These are phyloP conservation scores for Mesoclemmys tuberculata DNA, from an alignment of 2,113 vertebrate genomes.

Conservation along the genomic window DNA sequence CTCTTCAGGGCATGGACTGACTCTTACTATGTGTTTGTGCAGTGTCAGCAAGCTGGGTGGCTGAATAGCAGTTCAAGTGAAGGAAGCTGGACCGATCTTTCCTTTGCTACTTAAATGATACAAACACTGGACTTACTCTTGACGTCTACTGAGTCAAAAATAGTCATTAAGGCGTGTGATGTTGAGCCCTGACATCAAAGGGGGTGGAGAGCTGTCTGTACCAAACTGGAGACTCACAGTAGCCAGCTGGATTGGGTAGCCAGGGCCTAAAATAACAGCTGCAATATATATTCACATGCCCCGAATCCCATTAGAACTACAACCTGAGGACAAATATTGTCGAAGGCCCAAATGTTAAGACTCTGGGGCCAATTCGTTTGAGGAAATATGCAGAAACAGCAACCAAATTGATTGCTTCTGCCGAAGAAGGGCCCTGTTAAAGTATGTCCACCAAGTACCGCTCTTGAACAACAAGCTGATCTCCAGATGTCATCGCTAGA, in stretches of 20 bases:
- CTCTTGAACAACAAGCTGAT: slow-evolving; percentile 37
- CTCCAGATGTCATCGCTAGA: neutral
- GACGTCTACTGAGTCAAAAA: neutral
- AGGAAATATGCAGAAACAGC: neutral
- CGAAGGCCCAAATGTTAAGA: neutral
- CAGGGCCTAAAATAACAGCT: neutral
- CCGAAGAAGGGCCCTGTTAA: slow-evolving; percentile 2
- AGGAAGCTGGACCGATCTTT: neutral
- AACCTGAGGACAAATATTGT: neutral
- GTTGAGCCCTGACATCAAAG: neutral
- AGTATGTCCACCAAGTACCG: neutral
- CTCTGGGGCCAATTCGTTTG: neutral
- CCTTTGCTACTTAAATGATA: neutral
- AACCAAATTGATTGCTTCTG: neutral
- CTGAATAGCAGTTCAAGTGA: neutral
- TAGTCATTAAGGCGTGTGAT: neutral
- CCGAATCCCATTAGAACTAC: neutral
- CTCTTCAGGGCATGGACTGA: neutral
- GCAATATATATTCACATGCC: neutral
- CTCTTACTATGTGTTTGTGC: neutral
- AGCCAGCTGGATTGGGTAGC: neutral
- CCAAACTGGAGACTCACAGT: neutral
- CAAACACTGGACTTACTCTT: neutral
- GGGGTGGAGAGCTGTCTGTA: neutral
- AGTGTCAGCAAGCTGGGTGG: neutral